These are phyloP conservation scores for Halesus radiatus DNA, from an alignment of 1,140 invertebrate species.

Conservation along the genomic window DNA sequence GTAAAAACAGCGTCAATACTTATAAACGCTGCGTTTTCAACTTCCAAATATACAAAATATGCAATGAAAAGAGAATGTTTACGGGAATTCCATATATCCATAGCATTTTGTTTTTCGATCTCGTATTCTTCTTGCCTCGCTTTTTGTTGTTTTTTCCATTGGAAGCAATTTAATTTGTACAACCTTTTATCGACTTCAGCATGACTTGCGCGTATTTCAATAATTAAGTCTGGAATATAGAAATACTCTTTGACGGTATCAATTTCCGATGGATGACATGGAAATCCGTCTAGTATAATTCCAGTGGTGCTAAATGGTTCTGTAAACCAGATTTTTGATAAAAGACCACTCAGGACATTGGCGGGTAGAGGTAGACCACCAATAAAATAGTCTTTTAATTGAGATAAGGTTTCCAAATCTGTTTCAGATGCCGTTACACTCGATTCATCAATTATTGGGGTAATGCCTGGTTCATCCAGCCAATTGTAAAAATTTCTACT, in stretches of 20 bases:
- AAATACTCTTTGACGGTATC: conserved; percentile 66
- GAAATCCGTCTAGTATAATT: conserved; percentile 73
- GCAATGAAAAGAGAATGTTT: conserved; percentile 57
- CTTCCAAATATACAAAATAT: conserved; percentile 20
- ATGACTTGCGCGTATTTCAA: conserved; percentile 64
- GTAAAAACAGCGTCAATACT: background rate
- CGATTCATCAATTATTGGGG: background rate
- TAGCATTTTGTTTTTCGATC: conserved; percentile 31
- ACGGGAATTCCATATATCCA: conserved; percentile 57
- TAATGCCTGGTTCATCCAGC: conserved; percentile 29
- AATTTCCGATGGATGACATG: conserved; percentile 67
- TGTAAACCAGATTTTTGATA: conserved; percentile 69
- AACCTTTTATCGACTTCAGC: conserved; percentile 62
- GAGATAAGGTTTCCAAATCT: conserved; percentile 7
- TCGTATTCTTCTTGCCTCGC: conserved; percentile 58
- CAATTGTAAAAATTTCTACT: conserved; percentile 21
- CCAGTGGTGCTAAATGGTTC: conserved; percentile 65
- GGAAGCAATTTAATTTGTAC: conserved; percentile 60
- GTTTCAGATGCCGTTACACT: background rate
- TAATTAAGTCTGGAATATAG: conserved; percentile 71
- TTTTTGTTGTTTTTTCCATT: conserved; percentile 64
- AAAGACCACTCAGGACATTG: conserved; percentile 62
- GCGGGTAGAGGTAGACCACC: conserved; percentile 62
- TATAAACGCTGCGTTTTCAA: conserved; percentile 3
- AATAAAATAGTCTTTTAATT: conserved; percentile 63